Conservation (phyloP, 2,113 vertebrate species). For the Chlamydotis undulata region DNA sequence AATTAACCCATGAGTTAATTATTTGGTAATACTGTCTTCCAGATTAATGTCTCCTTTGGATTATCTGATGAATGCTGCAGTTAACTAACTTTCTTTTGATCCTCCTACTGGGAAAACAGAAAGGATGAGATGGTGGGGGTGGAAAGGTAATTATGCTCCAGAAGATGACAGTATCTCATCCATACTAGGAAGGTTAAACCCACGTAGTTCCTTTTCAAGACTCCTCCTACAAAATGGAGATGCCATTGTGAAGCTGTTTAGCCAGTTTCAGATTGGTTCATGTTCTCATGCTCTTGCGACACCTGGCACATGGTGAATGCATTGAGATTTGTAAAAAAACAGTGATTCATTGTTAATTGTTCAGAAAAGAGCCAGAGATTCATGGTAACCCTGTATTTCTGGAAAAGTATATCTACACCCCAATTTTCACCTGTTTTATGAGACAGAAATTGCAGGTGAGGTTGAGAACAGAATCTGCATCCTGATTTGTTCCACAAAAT, state of each 20-base stretch:
- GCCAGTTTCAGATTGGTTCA: conserved; percentile 27
- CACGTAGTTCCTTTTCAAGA: background rate
- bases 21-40: conserved; percentile 27
- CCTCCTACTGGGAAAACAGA: conserved; percentile 47
- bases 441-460: background rate
- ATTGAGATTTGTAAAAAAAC: conserved; percentile 59
- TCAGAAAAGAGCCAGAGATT: conserved; percentile 26
- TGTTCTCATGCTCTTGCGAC: conserved; percentile 56
- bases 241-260: conserved; percentile 34
- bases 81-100: conserved; percentile 61
- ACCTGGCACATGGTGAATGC: conserved; percentile 67
- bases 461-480: background rate
- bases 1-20: conserved; percentile 17
- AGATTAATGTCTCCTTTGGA: conserved; percentile 38
- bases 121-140: background rate
- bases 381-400: background rate
- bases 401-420: background rate
- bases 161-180: conserved; percentile 46
- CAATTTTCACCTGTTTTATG: background rate
- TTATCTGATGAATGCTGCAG: conserved; percentile 41
- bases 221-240: background rate
- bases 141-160: conserved; percentile 47
- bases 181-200: conserved; percentile 28
- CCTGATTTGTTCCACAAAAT: background rate
- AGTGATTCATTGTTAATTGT: conserved; percentile 73